Evolutionary conservation across 1,140 invertebrate species (phyloP).

Genomic region (Cotesia glomerata): DNA sequence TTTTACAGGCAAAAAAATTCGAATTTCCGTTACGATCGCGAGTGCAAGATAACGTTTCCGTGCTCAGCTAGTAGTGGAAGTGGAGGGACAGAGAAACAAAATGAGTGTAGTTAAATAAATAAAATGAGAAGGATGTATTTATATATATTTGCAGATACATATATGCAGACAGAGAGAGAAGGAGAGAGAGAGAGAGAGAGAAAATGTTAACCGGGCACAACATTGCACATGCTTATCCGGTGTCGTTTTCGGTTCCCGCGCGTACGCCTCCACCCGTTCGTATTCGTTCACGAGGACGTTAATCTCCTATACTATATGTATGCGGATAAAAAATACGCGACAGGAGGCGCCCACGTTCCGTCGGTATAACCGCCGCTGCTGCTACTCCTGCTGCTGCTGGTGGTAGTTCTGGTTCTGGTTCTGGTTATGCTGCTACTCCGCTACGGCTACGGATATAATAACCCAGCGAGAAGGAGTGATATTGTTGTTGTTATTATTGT

Average conservation of each 20-base stretch:
- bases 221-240: conserved; percentile 18
- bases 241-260: conserved; percentile 17
- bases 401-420: too few relatives aligned
- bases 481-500: neutral
- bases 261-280: conserved; percentile 4
- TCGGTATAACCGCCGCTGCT: neutral
- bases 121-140: neutral
- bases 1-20: conserved; percentile 18
- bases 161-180: neutral
- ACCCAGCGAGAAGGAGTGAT: neutral
- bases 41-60: conserved; percentile 16
- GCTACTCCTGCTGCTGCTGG: too few relatives aligned
- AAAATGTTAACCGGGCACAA: neutral
- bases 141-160: neutral
- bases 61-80: neutral
- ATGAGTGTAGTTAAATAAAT: too few relatives aligned
- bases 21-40: conserved; percentile 22
- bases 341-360: conserved; percentile 9
- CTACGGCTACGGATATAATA: neutral
- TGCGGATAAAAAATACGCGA: conserved; percentile 8
- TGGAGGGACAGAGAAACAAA: neutral
- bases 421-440: too few relatives aligned
- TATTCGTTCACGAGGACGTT: conserved; percentile 10
- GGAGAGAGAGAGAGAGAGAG: neutral
- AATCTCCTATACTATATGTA: conserved; percentile 10